Conservation (phyloP, 1,140 invertebrate genomes). For the Rhizoglyphus robini region DNA sequence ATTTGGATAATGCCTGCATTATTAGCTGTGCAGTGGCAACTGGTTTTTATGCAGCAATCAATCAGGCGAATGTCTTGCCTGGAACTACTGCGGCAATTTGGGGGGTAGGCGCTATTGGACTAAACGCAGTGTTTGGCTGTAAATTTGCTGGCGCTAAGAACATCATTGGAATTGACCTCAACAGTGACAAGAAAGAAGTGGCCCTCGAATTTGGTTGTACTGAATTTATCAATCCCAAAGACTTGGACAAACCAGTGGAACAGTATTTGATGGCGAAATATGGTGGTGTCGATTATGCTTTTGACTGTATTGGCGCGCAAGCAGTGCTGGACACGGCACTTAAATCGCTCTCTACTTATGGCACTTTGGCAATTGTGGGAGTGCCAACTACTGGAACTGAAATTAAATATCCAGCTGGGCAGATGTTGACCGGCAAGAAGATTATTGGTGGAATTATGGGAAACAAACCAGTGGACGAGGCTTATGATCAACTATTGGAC, state of each 20-base stretch:
- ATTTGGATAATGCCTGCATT: neutral
- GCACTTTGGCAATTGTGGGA: neutral
- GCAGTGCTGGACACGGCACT: neutral
- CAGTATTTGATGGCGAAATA: slow-evolving; percentile 38
- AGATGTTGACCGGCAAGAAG: neutral
- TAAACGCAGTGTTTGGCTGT: slow-evolving; percentile 42
- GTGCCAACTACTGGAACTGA: neutral
- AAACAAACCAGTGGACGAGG: neutral
- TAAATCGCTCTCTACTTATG: neutral
- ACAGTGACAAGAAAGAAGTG: slow-evolving; percentile 35
- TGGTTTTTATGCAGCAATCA: too few species aligned
- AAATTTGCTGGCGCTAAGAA: slow-evolving; percentile 37
- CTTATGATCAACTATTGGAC: neutral
- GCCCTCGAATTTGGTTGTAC: slow-evolving; percentile 39
- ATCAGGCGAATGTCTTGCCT: too few species aligned
- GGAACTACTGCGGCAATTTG: too few species aligned
- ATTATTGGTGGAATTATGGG: neutral
- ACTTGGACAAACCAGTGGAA: slow-evolving; percentile 30
- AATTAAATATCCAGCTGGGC: neutral
- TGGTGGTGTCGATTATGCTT: too few species aligned
- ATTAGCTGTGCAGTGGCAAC: neutral
- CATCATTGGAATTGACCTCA: slow-evolving; percentile 41
- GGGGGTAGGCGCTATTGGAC: too few species aligned
- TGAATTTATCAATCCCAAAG: too few species aligned
- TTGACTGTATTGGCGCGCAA: slow-evolving; percentile 38